Conservation (phyloP, 2,888 invertebrate species). For the Autographa pulchrina region DNA sequence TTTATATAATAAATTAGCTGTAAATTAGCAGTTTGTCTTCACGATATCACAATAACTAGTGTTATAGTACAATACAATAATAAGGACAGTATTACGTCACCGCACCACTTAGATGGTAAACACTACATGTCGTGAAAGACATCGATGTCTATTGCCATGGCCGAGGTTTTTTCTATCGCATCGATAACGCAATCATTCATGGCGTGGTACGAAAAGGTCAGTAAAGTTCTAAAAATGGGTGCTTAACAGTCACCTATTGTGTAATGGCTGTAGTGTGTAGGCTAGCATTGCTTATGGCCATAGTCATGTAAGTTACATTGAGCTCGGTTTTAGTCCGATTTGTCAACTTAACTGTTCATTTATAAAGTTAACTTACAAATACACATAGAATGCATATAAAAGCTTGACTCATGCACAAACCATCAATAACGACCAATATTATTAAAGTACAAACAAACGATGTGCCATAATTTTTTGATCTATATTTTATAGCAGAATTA, state of each 20-base stretch:
- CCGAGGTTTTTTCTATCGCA: background rate
- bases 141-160: conserved; percentile 27
- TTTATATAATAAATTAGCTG: conserved; percentile 70
- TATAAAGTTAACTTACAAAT: background rate
- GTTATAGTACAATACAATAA: conserved; percentile 48
- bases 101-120: conserved; percentile 64
- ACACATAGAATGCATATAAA: background rate
- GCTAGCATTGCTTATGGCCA: background rate
- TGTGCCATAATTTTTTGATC: conserved; percentile 8
- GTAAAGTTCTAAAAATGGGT: background rate
- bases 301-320: too few species aligned
- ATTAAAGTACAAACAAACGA: background rate
- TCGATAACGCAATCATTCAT: background rate
- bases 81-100: conserved; percentile 70
- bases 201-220: background rate
- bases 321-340: background rate
- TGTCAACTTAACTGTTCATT: background rate
- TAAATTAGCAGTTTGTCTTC: conserved; percentile 71
- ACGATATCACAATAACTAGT: conserved; percentile 70
- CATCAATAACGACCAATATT: background rate
- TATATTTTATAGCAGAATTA: conserved; percentile 2
- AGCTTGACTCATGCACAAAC: background rate
- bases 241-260: background rate
- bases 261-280: background rate
- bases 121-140: conserved; percentile 33